Evolutionary conservation across 1,140 invertebrate species (phyloP), one percentile per base, ranked within the genome.

Genomic region (Stegodyphus dumicola): DNA sequence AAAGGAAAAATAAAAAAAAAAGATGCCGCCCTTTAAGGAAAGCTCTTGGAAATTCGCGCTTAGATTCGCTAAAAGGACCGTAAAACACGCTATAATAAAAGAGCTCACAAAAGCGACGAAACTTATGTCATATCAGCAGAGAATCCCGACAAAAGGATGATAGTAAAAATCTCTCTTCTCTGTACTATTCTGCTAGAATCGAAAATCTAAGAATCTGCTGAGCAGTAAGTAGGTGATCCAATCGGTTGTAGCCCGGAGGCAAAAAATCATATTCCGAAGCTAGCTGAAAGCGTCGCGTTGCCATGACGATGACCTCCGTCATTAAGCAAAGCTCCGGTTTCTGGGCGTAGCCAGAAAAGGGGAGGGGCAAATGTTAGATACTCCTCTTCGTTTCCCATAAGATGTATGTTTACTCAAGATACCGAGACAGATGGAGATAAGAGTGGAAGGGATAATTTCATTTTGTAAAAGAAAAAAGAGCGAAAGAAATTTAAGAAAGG

Each of bases 261-360:
- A 5, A 53, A 15, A 33, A 33, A 71, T 53, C 52, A 56, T n/a
- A 74, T 73, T 81, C 60, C 69, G 53, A n/a, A 49, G 67, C 52
- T 51, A 70, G 78, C 78, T 33, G 33, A 33, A 33, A 71, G 48
- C 78, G 33, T 54, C n/a, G 77, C 56, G 79, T 81, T 81, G 70
- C 70, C 60, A 81, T 81, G 60, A 70, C 15, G 70, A 81, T 81
- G 79, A 81, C 79, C 79, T 81, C 70, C 51, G 67, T n/a, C 10
- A 60, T 33, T 66, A 73, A 48, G 77, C 60, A 9, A 60, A 11
- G 49, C 51, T 53, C 13, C n/a, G 60, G 18, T 51, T 33, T 33
- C 13, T 33, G 66, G 77, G 77, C 77, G 77, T 33, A 6, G 6
- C 70, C 11, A 60, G 15, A 3, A 17, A 13, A 7, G 51, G 9